These are phyloP conservation scores for Tricholauxania praeusta DNA, from an alignment of 2,888 invertebrate genomes.

Conservation along the genomic window DNA sequence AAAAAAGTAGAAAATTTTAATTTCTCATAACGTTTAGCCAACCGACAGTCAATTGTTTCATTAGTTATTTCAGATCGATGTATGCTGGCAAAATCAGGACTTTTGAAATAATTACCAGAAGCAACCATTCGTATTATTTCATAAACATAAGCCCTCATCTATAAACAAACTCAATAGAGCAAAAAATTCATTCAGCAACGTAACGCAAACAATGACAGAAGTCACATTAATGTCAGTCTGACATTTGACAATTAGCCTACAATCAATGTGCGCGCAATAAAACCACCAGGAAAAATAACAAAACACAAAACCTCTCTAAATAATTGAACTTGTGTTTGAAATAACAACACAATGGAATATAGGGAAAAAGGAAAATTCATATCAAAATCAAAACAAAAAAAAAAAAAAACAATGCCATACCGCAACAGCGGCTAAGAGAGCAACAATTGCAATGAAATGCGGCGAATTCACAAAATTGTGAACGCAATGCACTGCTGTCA, in stretches of 20 bases:
- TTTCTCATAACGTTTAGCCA: too few species aligned
- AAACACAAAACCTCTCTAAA: conserved; percentile 35
- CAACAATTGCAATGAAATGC: conserved; percentile 49
- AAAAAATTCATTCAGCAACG: background rate
- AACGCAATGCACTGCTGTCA: conserved; percentile 3
- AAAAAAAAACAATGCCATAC: conserved; percentile 8
- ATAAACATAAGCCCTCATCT: background rate
- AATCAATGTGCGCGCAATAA: conserved; percentile 49
- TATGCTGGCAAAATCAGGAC: too few species aligned
- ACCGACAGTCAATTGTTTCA: too few species aligned
- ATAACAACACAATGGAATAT: conserved; percentile 41
- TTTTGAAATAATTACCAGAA: too few species aligned
- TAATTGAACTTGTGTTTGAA: conserved; percentile 31
- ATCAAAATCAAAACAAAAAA: too few species aligned
- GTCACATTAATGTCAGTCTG: conserved; percentile 4
- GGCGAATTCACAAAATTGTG: conserved; percentile 42
- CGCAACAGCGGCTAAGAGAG: conserved; percentile 18
- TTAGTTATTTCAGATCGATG: too few species aligned
- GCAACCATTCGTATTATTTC: background rate
- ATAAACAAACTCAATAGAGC: background rate
- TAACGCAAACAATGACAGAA: background rate
- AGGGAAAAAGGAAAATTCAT: too few species aligned
- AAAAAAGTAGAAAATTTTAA: too few species aligned
- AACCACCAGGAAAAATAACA: conserved; percentile 59
- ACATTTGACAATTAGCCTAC: conserved; percentile 19